Conservation (phyloP, 1,140 invertebrate genomes). For the Euwallacea similis region DNA sequence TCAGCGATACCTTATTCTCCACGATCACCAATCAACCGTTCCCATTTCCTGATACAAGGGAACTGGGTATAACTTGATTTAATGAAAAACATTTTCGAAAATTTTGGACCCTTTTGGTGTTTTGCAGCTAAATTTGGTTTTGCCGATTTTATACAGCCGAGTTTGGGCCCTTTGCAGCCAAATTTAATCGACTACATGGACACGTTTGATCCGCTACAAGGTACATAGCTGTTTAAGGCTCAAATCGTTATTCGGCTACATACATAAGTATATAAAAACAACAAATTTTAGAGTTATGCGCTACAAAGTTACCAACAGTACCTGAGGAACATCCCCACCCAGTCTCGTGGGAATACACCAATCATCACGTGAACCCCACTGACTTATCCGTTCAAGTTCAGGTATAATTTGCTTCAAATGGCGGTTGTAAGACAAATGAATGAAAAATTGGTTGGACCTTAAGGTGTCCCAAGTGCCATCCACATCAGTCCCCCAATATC, state of each 20-base stretch:
- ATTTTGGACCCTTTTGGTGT: conserved; percentile 7
- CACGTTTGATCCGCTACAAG: conserved; percentile 82
- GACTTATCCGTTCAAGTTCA: conserved; percentile 25
- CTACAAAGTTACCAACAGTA: conserved; percentile 65
- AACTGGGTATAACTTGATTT: conserved; percentile 74
- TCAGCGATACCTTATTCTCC: conserved; percentile 88
- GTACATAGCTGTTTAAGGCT: conserved; percentile 53
- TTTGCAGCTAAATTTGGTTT: conserved; percentile 66
- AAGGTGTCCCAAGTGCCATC: conserved; percentile 22
- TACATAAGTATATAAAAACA: too few relatives aligned
- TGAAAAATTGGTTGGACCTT: background rate
- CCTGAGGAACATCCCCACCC: conserved; percentile 61
- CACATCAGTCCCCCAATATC: background rate
- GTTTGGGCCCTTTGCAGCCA: conserved; percentile 92
- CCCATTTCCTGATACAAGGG: conserved; percentile 94
- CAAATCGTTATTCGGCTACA: background rate
- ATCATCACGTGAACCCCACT: conserved; percentile 3
- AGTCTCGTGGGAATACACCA: conserved; percentile 36
- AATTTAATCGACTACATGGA: conserved; percentile 97
- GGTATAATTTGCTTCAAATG: conserved; percentile 10
- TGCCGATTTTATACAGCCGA: conserved; percentile 98
- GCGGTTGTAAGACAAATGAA: background rate
- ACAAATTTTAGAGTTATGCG: conserved; percentile 56
- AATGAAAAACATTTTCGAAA: conserved; percentile 1
- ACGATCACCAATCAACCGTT: conserved; percentile 89